Conservation (phyloP, 2,797 vertebrate species). For the Hephaestus fuliginosus region DNA sequence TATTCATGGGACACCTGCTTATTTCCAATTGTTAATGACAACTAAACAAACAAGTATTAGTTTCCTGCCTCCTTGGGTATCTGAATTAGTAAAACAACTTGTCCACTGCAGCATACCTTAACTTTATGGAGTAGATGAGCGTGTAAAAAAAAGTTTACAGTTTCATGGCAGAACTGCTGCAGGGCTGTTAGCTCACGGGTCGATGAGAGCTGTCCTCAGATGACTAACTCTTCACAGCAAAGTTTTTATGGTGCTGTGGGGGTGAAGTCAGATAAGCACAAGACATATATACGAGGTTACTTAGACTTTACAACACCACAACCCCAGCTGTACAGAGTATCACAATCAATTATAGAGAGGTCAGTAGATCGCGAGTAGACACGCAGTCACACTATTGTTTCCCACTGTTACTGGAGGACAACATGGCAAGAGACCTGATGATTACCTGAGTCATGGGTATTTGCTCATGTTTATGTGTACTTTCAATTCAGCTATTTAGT, state of each 20-base stretch:
- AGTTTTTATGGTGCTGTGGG: slow-evolving; percentile 38
- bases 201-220: slow-evolving; percentile 59
- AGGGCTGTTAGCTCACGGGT: slow-evolving; percentile 55
- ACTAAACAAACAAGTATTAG: not conserved
- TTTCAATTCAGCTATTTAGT: slow-evolving; percentile 12
- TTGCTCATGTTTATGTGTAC: not conserved
- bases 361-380: slow-evolving; percentile 23
- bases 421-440: not conserved
- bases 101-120: slow-evolving; percentile 16
- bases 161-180: slow-evolving; percentile 45
- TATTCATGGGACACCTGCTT: not conserved
- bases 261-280: slow-evolving; percentile 34
- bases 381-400: slow-evolving; percentile 6
- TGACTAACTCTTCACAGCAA: slow-evolving; percentile 43
- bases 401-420: slow-evolving; percentile 19
- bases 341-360: slow-evolving; percentile 46
- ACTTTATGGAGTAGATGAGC: slow-evolving; percentile 58
- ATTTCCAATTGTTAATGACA: slow-evolving; percentile 18
- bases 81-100: slow-evolving; percentile 11
- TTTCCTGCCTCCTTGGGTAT: not conserved
- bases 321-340: slow-evolving; percentile 9
- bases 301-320: slow-evolving; percentile 17
- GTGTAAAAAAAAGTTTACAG: slow-evolving; percentile 56
- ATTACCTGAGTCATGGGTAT: not conserved
- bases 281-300: slow-evolving; percentile 5